phyloP scores from a whole-genome alignment of 2,888 invertebrate genomes.

The Perizoma affinitatum region DNA sequence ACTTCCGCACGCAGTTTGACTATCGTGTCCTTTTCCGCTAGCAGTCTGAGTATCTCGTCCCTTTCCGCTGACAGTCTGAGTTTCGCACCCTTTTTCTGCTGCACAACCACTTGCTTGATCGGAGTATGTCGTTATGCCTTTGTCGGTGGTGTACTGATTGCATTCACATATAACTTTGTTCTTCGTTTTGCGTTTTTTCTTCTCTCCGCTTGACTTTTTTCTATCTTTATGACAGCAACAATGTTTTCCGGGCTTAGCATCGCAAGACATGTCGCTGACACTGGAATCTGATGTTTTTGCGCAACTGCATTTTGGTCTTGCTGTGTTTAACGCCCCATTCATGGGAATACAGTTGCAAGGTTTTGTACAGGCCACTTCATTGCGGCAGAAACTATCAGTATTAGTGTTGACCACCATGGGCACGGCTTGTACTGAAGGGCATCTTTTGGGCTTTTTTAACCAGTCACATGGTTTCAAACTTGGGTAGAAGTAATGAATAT shows the following conservation, averaged over 20 bases:
- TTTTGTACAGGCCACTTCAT: slow-evolving; percentile 42
- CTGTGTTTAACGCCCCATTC: slow-evolving; percentile 7
- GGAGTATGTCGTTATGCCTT: slow-evolving; percentile 50
- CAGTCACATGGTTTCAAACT: slow-evolving; percentile 44
- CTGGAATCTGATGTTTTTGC: slow-evolving; percentile 14
- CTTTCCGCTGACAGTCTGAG: slow-evolving; percentile 38
- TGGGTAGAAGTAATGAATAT: slow-evolving; percentile 69
- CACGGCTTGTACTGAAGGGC: slow-evolving; percentile 52
- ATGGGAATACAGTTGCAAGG: slow-evolving; percentile 46
- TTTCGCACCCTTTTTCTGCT: slow-evolving; percentile 39
- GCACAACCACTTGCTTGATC: slow-evolving; percentile 45
- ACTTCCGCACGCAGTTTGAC: slow-evolving; percentile 36
- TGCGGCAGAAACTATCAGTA: slow-evolving; percentile 26
- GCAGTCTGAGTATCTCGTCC: slow-evolving; percentile 44
- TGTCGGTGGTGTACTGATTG: slow-evolving; percentile 41
- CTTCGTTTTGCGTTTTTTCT: slow-evolving; percentile 19
- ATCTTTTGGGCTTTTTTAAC: slow-evolving; percentile 32
- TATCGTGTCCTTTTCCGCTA: slow-evolving; percentile 32
- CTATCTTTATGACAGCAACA: slow-evolving; percentile 4
- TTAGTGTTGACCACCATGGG: slow-evolving; percentile 32
- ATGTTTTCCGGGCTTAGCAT: slow-evolving; percentile 16
- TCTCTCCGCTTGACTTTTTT: slow-evolving; percentile 14
- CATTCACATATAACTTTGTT: slow-evolving; percentile 36
- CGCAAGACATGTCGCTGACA: slow-evolving; percentile 28
- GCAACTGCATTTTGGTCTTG: slow-evolving; percentile 12